Conservation (phyloP, 2,797 vertebrate genomes). For the Bovichtus diacanthus region DNA sequence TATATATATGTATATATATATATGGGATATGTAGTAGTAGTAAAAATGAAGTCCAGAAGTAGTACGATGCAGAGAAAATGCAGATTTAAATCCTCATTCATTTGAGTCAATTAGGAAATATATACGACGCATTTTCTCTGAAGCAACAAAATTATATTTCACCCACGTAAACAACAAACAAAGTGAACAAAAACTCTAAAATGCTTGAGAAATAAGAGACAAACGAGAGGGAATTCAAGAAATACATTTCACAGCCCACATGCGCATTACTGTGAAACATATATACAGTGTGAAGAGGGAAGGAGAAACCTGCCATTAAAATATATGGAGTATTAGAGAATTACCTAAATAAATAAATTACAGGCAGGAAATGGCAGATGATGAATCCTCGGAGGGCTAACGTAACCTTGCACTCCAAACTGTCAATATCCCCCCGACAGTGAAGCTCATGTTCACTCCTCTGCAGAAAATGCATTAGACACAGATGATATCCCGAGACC, state of each 20-base stretch:
- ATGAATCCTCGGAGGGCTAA: slow-evolving; percentile 60
- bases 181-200: not conserved
- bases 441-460: slow-evolving; percentile 73
- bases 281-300: not conserved
- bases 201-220: not conserved
- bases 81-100: not conserved
- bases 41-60: not conserved
- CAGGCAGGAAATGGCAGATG: slow-evolving; percentile 68
- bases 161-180: not conserved
- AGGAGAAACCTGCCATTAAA: not conserved
- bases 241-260: not conserved
- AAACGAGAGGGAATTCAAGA: not conserved
- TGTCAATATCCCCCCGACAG: slow-evolving; percentile 68
- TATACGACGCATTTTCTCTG: not conserved
- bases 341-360: slow-evolving; percentile 65
- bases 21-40: not conserved
- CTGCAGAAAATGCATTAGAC: slow-evolving; percentile 78
- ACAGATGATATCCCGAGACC: slow-evolving; percentile 60
- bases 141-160: not conserved
- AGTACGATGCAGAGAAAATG: not conserved
- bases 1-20: not conserved
- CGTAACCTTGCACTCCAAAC: slow-evolving; percentile 76
- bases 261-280: not conserved
- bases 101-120: not conserved
- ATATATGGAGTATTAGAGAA: not conserved